phyloP scores from a whole-genome alignment of 1,140 invertebrate genomes.

The Ceratoteleas bidentatus region DNA sequence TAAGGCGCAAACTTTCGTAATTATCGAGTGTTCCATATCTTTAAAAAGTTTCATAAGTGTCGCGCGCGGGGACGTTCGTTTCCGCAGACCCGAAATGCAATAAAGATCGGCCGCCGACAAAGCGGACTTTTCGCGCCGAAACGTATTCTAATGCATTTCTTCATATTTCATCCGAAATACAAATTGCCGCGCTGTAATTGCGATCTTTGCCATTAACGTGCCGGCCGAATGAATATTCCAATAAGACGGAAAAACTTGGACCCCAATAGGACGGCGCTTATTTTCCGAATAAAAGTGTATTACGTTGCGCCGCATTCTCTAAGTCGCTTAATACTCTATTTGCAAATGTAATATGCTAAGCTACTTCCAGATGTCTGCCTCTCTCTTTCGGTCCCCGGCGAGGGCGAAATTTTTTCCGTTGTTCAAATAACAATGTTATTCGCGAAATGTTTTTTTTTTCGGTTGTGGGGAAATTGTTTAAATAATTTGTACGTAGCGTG shows the following conservation, averaged over 20 bases:
- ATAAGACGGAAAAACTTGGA: conserved; percentile 40
- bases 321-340: conserved; percentile 56
- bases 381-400: background rate
- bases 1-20: conserved; percentile 72
- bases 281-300: conserved; percentile 47
- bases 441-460: no score
- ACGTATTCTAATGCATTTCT: conserved; percentile 47
- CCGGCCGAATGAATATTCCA: conserved; percentile 48
- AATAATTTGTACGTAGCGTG: no score
- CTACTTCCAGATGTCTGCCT: conserved; percentile 28
- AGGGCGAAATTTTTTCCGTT: background rate
- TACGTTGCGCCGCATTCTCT: conserved; percentile 19
- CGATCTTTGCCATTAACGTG: conserved; percentile 39
- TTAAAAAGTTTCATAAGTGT: conserved; percentile 74
- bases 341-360: conserved; percentile 59
- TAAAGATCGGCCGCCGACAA: conserved; percentile 55
- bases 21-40: conserved; percentile 73
- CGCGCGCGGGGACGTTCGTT: conserved; percentile 49
- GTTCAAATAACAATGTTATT: background rate
- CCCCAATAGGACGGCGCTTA: conserved; percentile 6
- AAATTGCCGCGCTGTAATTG: conserved; percentile 39
- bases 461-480: no score
- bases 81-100: conserved; percentile 61
- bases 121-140: conserved; percentile 31
- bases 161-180: conserved; percentile 46